These are phyloP conservation scores for Lagopus muta DNA, from an alignment of 2,113 vertebrate species.

Conservation along the genomic window DNA sequence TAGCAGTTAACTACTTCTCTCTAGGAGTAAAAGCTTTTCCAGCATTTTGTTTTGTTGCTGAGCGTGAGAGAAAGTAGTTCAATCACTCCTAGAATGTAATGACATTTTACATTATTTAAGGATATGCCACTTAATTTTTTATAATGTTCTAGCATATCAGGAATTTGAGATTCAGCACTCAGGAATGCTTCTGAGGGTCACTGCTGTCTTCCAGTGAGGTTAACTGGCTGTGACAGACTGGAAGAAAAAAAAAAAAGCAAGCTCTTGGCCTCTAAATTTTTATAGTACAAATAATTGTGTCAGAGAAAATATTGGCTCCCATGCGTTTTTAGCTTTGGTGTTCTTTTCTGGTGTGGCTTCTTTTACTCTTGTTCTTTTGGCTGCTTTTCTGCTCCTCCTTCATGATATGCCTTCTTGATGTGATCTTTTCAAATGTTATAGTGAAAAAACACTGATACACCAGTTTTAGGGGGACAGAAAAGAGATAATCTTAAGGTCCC, in stretches of 20 bases:
- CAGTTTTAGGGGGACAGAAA: neutral
- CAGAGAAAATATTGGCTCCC: neutral
- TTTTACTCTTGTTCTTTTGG: neutral
- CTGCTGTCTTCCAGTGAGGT: neutral
- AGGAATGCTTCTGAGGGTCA: neutral
- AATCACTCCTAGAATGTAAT: neutral
- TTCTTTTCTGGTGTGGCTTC: neutral
- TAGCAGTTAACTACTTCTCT: neutral
- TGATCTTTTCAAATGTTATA: neutral
- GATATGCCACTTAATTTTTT: slow-evolving; percentile 63
- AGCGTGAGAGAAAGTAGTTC: slow-evolving; percentile 6
- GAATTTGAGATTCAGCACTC: slow-evolving; percentile 37
- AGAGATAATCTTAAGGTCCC: neutral
- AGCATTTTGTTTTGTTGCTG: neutral
- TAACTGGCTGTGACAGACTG: neutral
- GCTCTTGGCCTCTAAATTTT: neutral
- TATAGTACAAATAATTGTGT: neutral
- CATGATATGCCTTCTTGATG: neutral
- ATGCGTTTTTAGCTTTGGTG: neutral
- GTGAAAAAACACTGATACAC: neutral
- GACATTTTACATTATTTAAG: slow-evolving; percentile 58
- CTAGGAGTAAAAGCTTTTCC: neutral
- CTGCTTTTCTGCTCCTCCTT: neutral
- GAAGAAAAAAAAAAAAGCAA: neutral
- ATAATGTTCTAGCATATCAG: slow-evolving; percentile 33